These are phyloP conservation scores for Euzetes globulus DNA, from an alignment of 2,888 invertebrate genomes.

Conservation along the genomic window DNA sequence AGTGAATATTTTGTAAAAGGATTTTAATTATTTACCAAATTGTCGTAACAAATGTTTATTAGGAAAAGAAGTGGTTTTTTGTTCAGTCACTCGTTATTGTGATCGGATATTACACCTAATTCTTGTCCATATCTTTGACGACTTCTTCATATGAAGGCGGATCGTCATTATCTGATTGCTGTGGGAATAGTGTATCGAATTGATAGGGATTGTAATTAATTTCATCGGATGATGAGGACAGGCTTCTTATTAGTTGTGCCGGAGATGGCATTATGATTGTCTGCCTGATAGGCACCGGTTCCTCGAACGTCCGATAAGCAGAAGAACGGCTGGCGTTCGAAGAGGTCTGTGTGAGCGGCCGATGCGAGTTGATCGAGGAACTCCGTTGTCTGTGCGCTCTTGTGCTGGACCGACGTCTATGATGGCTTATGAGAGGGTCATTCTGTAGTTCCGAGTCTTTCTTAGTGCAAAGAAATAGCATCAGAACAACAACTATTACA, in stretches of 20 bases:
- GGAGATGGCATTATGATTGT: conserved; percentile 13
- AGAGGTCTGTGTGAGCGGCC: conserved; percentile 25
- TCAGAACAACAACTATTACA: conserved; percentile 1
- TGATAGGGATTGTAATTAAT: conserved; percentile 20
- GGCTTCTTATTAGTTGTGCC: neutral
- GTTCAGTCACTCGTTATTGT: neutral
- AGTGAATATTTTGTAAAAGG: no score
- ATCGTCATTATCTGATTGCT: conserved; percentile 21
- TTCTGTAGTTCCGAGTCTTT: neutral
- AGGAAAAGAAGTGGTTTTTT: no score
- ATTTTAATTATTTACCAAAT: no score
- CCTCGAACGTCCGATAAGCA: conserved; percentile 17
- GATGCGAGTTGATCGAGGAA: conserved; percentile 10
- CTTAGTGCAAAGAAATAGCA: conserved; percentile 21
- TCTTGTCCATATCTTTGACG: neutral
- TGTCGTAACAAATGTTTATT: no score
- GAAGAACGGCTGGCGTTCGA: conserved; percentile 17
- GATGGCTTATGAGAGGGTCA: neutral
- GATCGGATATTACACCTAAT: neutral
- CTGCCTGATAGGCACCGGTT: conserved; percentile 5
- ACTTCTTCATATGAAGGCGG: conserved; percentile 27
- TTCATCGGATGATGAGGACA: conserved; percentile 11
- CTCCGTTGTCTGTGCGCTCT: neutral
- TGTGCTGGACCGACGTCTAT: neutral
- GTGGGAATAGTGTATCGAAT: conserved; percentile 19